These are phyloP conservation scores for Drosophila cyrtoloma DNA, from an alignment of 2,888 invertebrate genomes.

Conservation along the genomic window DNA sequence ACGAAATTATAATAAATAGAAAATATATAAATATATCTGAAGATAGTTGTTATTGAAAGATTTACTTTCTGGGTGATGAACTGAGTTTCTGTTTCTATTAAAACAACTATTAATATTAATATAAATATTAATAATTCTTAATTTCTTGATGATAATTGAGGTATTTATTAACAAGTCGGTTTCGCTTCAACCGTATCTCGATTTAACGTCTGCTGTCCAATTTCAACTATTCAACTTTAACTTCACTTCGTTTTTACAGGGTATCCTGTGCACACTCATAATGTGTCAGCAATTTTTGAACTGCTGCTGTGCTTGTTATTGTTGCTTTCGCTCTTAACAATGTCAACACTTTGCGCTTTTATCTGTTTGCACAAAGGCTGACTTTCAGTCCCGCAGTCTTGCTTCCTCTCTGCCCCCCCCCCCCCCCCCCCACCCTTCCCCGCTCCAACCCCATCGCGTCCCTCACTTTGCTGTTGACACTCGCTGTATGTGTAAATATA, in stretches of 20 bases:
- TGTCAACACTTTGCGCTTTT: constrained; percentile 76
- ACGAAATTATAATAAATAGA: background rate
- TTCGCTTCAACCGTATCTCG: background rate
- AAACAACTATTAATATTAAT: background rate
- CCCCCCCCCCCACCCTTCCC: too few relatives aligned
- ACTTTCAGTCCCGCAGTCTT: background rate
- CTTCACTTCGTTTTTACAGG: background rate
- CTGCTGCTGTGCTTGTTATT: constrained; percentile 54
- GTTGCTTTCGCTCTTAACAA: constrained; percentile 67
- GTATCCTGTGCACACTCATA: constrained; percentile 17
- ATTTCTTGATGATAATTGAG: background rate
- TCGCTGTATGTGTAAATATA: constrained; percentile 54
- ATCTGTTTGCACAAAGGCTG: constrained; percentile 70
- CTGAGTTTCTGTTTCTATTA: background rate
- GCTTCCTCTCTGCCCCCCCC: background rate
- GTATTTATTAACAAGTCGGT: background rate
- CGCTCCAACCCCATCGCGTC: background rate
- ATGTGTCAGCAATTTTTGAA: constrained; percentile 2
- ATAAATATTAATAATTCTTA: background rate
- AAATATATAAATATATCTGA: background rate
- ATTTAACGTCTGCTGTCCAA: background rate
- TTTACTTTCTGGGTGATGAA: background rate
- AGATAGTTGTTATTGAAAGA: background rate
- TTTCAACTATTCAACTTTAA: background rate
- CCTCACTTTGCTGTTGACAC: background rate